Evolutionary conservation across 2,797 vertebrate genomes (phyloP), one percentile per base, ranked within the genome.

Genomic region (Lophotriccus pileatus): DNA sequence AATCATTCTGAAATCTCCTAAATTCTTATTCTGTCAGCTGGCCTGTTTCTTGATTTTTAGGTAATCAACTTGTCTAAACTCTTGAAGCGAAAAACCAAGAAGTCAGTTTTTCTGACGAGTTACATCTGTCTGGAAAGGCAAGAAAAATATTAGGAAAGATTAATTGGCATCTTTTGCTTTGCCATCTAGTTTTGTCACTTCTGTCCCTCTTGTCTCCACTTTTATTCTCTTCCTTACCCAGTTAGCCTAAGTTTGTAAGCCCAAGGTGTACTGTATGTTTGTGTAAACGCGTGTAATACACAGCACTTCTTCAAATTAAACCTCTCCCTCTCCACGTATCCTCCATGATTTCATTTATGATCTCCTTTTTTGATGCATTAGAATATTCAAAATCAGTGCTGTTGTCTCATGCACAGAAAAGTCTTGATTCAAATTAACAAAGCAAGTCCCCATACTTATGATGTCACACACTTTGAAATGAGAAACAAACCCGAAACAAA

Each of bases 391-490:
- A 91, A 58, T 79, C 18, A 43, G 8, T 58, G 25, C 19, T 7
- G 5, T 67, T 85, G 14, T 85, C 60, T 75, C 1, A 0, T 63
- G 21, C 28, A 4, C n/a, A 60, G n/a, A 62, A 44, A 64, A 70
- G 27, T 70, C 68, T 88, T 92, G 18, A 21, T 63, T 86, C 39
- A 81, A 91, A 63, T 72, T 78, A 50, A 74, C 14, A 64, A 83
- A 89, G 55, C 56, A 84, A 62, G 41, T 87, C 36, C 30, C 60
- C 92, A 74, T 95, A 92, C 97, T 98, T 98, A 98, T 46, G 91
- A 97, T 97, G 98, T 97, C 98, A 98, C 97, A 89, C 62, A 89
- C 95, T 95, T 96, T 97, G 97, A 96, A 96, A 90, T 81, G 28
- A 97, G 60, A 96, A 93, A 93, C 87, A 91, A 95, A 87, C 52